Conservation (phyloP, 2,113 vertebrate genomes). For the Petromus typicus region DNA sequence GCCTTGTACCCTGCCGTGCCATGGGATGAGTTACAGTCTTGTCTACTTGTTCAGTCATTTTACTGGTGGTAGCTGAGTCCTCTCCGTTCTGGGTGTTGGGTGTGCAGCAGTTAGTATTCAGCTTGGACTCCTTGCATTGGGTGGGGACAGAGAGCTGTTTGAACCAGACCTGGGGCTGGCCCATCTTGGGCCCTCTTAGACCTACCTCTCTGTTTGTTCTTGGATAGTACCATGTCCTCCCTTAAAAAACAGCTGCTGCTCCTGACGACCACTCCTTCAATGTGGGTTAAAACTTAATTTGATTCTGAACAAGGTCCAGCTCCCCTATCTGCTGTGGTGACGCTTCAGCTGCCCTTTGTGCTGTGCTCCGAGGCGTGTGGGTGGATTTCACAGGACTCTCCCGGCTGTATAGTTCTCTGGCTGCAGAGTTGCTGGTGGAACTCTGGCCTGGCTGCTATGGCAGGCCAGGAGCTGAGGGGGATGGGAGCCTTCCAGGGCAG, state of each 20-base stretch:
- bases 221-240: not conserved
- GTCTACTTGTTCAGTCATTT: rapidly evolving
- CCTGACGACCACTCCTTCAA: not conserved
- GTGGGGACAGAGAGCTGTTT: no score
- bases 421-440: not conserved
- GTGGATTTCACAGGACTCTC: not conserved
- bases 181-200: not conserved
- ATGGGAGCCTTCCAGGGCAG: not conserved
- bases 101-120: not conserved
- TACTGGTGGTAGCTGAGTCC: rapidly evolving
- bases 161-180: not conserved
- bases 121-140: not conserved
- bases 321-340: not conserved
- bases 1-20: rapidly evolving
- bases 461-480: not conserved
- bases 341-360: no score
- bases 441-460: not conserved
- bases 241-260: not conserved
- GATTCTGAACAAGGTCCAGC: not conserved
- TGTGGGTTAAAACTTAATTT: not conserved
- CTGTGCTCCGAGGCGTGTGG: not conserved
- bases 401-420: not conserved
- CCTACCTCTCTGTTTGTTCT: not conserved
- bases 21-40: no score
- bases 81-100: not conserved